Conservation (phyloP, 2,797 vertebrate genomes). For the Cryptoprocta ferox region DNA sequence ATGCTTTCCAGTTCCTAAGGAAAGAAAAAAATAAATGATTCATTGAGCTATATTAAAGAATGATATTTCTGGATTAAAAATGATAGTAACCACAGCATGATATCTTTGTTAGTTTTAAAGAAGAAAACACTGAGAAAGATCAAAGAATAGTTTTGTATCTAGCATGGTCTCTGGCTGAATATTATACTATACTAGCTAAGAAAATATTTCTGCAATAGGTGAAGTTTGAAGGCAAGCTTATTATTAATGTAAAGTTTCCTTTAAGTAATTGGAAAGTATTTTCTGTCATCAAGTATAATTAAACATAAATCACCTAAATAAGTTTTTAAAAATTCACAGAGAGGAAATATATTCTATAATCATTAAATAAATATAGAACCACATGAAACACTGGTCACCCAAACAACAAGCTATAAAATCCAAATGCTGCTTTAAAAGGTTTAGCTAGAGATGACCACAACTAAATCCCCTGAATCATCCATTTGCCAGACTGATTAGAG, state of each 20-base stretch:
- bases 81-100: background rate
- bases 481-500: conserved; percentile 2
- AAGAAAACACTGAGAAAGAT: background rate
- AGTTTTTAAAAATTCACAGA: background rate
- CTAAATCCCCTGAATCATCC: background rate
- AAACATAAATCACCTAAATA: background rate
- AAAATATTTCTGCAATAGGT: background rate
- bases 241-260: background rate
- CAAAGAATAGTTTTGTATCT: background rate
- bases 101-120: background rate
- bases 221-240: background rate
- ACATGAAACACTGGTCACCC: background rate
- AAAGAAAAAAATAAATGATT: background rate
- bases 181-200: background rate
- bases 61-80: conserved; percentile 6
- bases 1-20: background rate
- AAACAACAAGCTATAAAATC: background rate
- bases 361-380: background rate
- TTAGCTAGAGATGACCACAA: background rate
- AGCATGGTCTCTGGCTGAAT: background rate
- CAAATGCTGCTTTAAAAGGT: conserved; percentile 10
- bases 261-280: background rate
- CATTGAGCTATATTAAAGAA: background rate
- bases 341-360: background rate
- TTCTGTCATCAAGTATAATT: background rate